Evolutionary conservation across 2,113 vertebrate genomes (phyloP).

Genomic region (Neofelis nebulosa): DNA sequence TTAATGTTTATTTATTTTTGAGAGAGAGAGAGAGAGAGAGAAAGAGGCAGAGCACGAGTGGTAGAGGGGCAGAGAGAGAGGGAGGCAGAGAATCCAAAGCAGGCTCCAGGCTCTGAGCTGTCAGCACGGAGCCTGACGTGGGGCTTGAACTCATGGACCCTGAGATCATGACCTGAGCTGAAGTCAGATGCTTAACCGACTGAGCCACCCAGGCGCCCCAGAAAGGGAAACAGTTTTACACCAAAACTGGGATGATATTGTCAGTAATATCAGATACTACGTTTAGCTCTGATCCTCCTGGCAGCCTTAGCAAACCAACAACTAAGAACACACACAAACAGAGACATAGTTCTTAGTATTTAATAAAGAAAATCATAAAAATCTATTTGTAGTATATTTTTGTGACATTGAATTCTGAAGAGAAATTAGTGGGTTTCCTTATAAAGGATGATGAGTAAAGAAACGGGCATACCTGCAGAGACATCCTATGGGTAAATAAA

Average conservation of each 20-base stretch:
- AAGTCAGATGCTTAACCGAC: no score
- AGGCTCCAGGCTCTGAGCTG: no score
- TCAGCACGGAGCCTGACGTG: no score
- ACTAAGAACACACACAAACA: background rate
- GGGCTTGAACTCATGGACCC: no score
- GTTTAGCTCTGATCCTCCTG: background rate
- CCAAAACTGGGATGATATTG: background rate
- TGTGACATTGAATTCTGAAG: background rate
- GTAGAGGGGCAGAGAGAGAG: no score
- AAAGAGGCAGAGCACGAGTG: no score
- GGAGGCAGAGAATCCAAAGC: no score
- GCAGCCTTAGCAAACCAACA: background rate
- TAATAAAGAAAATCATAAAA: slow-evolving; percentile 8
- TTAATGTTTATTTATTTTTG: no score
- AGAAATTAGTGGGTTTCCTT: slow-evolving; percentile 36
- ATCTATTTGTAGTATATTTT: background rate
- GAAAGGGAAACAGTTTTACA: background rate
- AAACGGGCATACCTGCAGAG: background rate
- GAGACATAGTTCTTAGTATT: background rate
- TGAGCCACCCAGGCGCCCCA: no score
- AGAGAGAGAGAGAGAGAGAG: no score
- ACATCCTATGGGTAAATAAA: background rate
- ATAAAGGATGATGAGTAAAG: background rate
- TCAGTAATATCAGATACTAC: background rate
- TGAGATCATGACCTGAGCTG: no score